Evolutionary conservation across 2,888 invertebrate genomes (phyloP).

Genomic region (Temnothorax unifasciatus): DNA sequence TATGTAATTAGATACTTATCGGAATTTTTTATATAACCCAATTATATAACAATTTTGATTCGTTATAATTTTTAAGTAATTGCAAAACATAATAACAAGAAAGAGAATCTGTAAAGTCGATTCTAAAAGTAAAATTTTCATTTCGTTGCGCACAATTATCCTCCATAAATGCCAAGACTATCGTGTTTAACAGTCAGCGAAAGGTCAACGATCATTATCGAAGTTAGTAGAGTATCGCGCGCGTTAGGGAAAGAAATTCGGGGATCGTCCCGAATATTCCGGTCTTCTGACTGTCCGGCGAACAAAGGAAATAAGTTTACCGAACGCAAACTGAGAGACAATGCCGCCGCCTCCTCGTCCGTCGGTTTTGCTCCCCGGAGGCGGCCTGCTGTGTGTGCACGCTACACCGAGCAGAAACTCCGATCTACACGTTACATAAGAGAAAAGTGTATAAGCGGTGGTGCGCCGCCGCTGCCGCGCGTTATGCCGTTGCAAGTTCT

Average conservation of each 20-base stretch:
- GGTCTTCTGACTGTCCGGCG: constrained; percentile 3
- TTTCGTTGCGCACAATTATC: constrained; percentile 11
- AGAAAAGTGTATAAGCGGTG: constrained; percentile 74
- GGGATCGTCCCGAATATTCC: constrained; percentile 6
- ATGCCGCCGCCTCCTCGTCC: constrained; percentile 55
- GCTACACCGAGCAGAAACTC: constrained; percentile 82
- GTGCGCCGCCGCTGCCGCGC: constrained; percentile 16
- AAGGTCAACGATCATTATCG: constrained; percentile 36
- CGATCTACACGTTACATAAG: constrained; percentile 79
- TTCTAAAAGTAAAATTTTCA: background rate
- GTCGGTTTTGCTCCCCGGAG: constrained; percentile 62
- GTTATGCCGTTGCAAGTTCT: constrained; percentile 12
- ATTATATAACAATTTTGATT: background rate
- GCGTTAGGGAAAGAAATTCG: constrained; percentile 15
- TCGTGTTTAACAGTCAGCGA: background rate
- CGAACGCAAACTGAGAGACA: constrained; percentile 64
- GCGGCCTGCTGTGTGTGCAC: constrained; percentile 70
- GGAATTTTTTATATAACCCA: background rate
- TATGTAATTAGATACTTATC: background rate
- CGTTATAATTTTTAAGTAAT: background rate
- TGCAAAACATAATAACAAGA: background rate
- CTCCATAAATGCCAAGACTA: background rate
- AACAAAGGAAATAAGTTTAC: constrained; percentile 55
- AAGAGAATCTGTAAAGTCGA: background rate
- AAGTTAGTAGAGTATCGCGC: constrained; percentile 33